phyloP scores from a whole-genome alignment of 2,797 vertebrate genomes.

The Iguana delicatissima region DNA sequence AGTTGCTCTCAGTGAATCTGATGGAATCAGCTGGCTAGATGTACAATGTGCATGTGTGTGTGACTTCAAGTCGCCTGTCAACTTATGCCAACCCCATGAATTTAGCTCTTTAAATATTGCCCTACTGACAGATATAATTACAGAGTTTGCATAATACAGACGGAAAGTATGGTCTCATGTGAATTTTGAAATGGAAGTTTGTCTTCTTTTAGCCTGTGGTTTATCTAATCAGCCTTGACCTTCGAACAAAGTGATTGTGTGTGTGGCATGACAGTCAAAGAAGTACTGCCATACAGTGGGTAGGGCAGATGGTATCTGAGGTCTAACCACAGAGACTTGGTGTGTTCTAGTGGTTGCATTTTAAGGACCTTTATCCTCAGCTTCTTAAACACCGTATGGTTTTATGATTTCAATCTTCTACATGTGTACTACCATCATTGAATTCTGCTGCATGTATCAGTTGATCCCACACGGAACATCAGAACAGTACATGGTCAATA shows the following conservation, averaged over 20 bases:
- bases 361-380: constrained; percentile 31
- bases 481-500: background rate
- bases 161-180: constrained; percentile 64
- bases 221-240: constrained; percentile 51
- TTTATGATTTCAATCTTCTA: background rate
- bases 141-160: constrained; percentile 45
- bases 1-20: constrained; percentile 34
- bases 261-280: constrained; percentile 52
- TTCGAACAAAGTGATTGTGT: constrained; percentile 62
- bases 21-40: background rate
- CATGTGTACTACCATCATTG: background rate
- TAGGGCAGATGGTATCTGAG: constrained; percentile 53
- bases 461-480: background rate
- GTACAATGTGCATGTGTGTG: constrained; percentile 19
- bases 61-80: no score
- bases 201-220: constrained; percentile 70
- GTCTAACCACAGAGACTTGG: constrained; percentile 65
- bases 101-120: constrained; percentile 47
- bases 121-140: constrained; percentile 54
- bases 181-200: constrained; percentile 72
- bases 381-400: constrained; percentile 31
- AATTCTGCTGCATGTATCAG: background rate
- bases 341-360: constrained; percentile 30
- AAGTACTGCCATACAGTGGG: constrained; percentile 47
- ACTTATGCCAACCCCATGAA: no score